Conservation (phyloP, 2,797 vertebrate genomes). For the Emys orbicularis region DNA sequence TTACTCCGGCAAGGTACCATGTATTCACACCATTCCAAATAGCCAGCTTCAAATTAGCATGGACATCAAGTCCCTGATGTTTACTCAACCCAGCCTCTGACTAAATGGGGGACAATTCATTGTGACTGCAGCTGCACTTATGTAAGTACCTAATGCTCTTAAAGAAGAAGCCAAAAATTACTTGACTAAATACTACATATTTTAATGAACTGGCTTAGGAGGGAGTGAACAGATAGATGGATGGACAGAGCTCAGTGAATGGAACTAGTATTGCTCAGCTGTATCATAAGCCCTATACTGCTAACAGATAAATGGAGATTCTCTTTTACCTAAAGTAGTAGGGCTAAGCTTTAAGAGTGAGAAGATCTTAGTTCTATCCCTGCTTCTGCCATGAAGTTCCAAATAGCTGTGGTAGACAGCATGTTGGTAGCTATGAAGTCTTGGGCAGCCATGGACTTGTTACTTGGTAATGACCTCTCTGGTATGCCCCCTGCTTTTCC, state of each 20-base stretch:
- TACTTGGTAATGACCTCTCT: background rate
- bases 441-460: background rate
- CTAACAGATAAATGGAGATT: background rate
- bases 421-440: background rate
- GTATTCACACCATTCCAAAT: background rate
- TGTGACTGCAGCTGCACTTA: background rate
- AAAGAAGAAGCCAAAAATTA: background rate
- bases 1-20: background rate
- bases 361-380: background rate
- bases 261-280: background rate
- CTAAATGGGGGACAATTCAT: background rate
- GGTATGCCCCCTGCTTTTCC: background rate
- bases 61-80: background rate
- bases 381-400: accelerated
- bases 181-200: background rate
- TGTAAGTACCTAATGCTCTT: background rate
- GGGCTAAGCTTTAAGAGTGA: background rate
- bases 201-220: background rate
- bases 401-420: background rate
- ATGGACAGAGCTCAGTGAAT: background rate
- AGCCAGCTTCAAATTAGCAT: background rate
- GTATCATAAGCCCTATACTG: background rate
- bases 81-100: background rate
- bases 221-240: background rate
- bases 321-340: background rate